Evolutionary conservation across 2,113 vertebrate species (phyloP), one percentile per base, ranked within the genome.

Genomic region (Misgurnus mizolepis): DNA sequence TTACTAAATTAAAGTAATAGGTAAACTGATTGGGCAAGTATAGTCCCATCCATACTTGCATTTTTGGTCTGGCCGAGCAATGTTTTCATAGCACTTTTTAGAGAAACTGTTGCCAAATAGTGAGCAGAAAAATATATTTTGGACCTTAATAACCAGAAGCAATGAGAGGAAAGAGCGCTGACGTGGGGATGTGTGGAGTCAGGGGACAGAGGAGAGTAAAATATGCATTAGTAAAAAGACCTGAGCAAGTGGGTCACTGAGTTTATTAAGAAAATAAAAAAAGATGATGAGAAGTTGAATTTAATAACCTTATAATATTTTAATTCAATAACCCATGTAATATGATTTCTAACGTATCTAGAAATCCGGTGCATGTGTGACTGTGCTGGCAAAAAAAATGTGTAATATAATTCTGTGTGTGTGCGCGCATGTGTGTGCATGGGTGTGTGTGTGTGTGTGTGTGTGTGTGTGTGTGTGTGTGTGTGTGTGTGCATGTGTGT

Each of bases 221-320:
- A 74, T 61, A 74, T 74, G 71, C 71, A 74, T 74, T 75, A 75
- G 41, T 49, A 75, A 75, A 62, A 58, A 75, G 18, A 75, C 58
- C 72, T 62, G 43, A 64, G 72, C 72, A 75, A 62, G 41, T 47
- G 41, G 58, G 72, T 62, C 72, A 75, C 58, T 17, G 56, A 64
- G 72, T 75, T 75, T 62, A 75, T 75, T 49, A 75, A 75, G 58
- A 49, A 62, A 49, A 7, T 18, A 56, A 34, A 22, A 40, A 73
- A 17, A 73, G 39, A 73, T n/a, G 43, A 75, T 17, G 58, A 62
- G 39, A 75, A 62, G 41, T 39, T 62, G 12, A 49, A 75, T 75
- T 75, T 43, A 75, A 75, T 75, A 75, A 62, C 56, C 41, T 34
- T 17, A 73, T 50, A 50, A 47, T 67, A 49, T 15, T 41, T 41